Evolutionary conservation across 2,113 vertebrate species (phyloP), one percentile per base, ranked within the genome.

Genomic region (Gasterosteus aculeatus): DNA sequence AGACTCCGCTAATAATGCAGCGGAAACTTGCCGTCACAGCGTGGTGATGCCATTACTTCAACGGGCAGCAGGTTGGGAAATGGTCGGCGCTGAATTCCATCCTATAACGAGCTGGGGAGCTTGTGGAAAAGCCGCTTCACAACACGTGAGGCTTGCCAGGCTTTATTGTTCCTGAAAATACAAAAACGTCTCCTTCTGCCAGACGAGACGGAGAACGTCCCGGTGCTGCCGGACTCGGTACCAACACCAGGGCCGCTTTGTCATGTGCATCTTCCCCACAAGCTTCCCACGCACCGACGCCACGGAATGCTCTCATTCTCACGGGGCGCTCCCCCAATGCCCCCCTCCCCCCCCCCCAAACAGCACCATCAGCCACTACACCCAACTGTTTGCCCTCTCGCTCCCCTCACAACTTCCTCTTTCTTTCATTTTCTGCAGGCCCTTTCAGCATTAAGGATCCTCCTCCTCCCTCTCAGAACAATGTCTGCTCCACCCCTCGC

Each of bases 321-420:
- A 87, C 81, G 60, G 77, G 61, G 80, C 39, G 16, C 80, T 85
- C 76, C 82, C 78, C 57, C 60, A 79, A 49, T 9, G 51, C 70
- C 41, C 57, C 63, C 77, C 49, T 46, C 56, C 80, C 67, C 33
- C 65, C 69, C 62, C 38, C 22, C 11, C 22, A n/a, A 31, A 54
- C 66, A 31, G 15, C 44, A 33, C 59, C 69, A 31, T 19, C 39
- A 51, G 44, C 31, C 77, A 77, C 77, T 78, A 12, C 77, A 83
- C 9, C 77, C 72, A 82, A 65, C 84, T 85, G 72, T 90, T 92
- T 89, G 89, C 86, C 81, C 86, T 91, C 83, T 85, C 15, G 11
- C 73, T 56, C 76, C 81, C 83, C 85, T 61, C 26, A 26, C 83
- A 75, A 89, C 84, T 90, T 92, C 92, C 91, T 88, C 85, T 91